These are phyloP conservation scores for Apistogramma diplotaenia DNA, from an alignment of 2,113 vertebrate genomes.

Conservation along the genomic window DNA sequence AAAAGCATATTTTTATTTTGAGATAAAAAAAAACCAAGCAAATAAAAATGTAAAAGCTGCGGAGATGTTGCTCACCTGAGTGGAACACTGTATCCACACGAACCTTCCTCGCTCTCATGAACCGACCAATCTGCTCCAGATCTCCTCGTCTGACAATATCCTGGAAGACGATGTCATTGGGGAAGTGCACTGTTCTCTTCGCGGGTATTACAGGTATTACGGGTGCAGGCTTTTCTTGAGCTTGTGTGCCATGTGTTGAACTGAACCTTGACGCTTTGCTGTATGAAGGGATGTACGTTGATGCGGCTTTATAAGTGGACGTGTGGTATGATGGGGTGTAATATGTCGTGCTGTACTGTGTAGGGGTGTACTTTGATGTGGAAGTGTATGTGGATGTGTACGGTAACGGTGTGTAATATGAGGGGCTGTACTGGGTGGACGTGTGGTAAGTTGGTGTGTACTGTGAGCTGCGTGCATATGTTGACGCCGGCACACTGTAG, in stretches of 20 bases:
- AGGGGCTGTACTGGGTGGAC: conserved; percentile 44
- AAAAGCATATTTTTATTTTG: background rate
- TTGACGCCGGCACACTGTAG: conserved; percentile 64
- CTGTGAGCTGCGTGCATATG: conserved; percentile 60
- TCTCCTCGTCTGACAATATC: conserved; percentile 91
- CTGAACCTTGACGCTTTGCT: conserved; percentile 57
- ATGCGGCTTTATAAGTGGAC: conserved; percentile 57
- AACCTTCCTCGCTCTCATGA: conserved; percentile 90
- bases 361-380: conserved; percentile 54
- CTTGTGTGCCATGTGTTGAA: conserved; percentile 32
- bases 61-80: conserved; percentile 82
- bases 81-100: conserved; percentile 88
- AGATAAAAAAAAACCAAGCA: no score
- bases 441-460: conserved; percentile 66
- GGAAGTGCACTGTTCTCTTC: conserved; percentile 85
- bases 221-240: conserved; percentile 50
- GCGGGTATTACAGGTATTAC: conserved; percentile 39
- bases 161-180: conserved; percentile 91
- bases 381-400: conserved; percentile 53
- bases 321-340: conserved; percentile 60
- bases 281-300: conserved; percentile 56
- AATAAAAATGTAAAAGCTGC: background rate
- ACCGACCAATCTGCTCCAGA: conserved; percentile 91
- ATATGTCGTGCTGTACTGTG: conserved; percentile 55
- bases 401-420: conserved; percentile 57